Conservation (phyloP, 2,797 vertebrate species). For the Lutjanus argentimaculatus region DNA sequence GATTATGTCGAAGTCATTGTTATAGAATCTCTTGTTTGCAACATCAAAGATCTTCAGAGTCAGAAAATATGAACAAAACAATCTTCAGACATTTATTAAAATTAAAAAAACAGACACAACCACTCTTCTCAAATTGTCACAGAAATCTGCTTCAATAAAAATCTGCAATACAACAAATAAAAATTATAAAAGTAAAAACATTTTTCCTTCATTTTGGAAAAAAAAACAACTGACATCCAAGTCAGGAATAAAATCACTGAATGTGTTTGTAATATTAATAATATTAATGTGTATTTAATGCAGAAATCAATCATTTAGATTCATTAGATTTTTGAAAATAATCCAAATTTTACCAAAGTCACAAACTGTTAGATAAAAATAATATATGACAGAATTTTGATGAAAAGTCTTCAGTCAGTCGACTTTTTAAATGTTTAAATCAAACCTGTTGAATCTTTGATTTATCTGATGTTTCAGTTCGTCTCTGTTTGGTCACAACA, state of each 20-base stretch:
- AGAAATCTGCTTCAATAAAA: not conserved
- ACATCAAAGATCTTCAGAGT: not conserved
- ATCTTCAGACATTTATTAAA: conserved; percentile 8
- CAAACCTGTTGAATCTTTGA: not conserved
- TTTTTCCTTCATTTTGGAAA: not conserved
- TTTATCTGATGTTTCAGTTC: not conserved
- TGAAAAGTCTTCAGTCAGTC: not conserved
- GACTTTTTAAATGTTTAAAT: not conserved
- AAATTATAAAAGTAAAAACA: not conserved
- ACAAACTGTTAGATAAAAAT: not conserved
- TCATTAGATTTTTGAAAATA: too few species aligned
- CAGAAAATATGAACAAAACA: not conserved
- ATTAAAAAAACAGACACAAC: not conserved
- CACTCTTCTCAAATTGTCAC: not conserved
- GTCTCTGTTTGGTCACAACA: conserved; percentile 70
- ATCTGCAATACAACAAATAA: not conserved
- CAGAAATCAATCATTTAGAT: not conserved
- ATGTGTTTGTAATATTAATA: not conserved
- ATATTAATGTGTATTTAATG: not conserved
- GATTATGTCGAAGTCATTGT: too few species aligned
- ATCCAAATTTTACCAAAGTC: too few species aligned
- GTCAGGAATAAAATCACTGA: not conserved
- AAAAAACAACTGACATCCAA: not conserved
- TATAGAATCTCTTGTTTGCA: not conserved
- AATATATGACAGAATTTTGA: not conserved